Evolutionary conservation across 2,113 vertebrate species (phyloP).

Genomic region (Oreochromis aureus): DNA sequence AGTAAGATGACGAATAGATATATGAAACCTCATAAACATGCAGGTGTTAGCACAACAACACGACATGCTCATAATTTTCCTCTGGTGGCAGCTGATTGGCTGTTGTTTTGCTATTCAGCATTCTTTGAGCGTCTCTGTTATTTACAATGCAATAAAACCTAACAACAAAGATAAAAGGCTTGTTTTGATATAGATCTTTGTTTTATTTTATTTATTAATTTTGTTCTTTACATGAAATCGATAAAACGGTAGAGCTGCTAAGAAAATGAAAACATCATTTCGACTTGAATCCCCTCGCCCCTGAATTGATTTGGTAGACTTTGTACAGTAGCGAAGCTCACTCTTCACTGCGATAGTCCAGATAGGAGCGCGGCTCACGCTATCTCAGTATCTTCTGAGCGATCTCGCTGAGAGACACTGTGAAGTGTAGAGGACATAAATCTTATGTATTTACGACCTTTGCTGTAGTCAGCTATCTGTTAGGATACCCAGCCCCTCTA

Average conservation of each 20-base stretch:
- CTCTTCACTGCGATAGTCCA: slow-evolving; percentile 3
- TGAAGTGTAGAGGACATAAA: slow-evolving; percentile 58
- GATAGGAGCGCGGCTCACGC: slow-evolving; percentile 35
- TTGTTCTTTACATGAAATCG: background rate
- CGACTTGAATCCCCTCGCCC: background rate
- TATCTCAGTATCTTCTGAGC: slow-evolving; percentile 28
- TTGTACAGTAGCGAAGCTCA: slow-evolving; percentile 3
- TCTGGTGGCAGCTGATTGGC: background rate
- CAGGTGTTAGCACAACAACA: background rate
- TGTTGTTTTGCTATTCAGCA: background rate
- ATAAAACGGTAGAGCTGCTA: background rate
- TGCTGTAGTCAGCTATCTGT: slow-evolving; percentile 74
- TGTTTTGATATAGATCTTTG: background rate
- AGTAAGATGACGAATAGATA: background rate
- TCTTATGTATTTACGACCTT: slow-evolving; percentile 68
- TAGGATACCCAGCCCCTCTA: slow-evolving; percentile 45
- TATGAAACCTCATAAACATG: background rate
- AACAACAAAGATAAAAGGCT: background rate
- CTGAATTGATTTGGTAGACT: background rate
- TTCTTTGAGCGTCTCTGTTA: background rate
- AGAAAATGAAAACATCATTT: background rate
- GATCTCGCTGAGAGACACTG: slow-evolving; percentile 55
- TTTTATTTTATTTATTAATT: background rate
- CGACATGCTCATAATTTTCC: background rate
- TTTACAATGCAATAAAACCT: background rate